A percentile compares a stretch with the other conserved stretches of the same genome.
Evolutionary conservation across 2,113 vertebrate genomes (phyloP).

Genomic region (Crotophaga sulcirostris): DNA sequence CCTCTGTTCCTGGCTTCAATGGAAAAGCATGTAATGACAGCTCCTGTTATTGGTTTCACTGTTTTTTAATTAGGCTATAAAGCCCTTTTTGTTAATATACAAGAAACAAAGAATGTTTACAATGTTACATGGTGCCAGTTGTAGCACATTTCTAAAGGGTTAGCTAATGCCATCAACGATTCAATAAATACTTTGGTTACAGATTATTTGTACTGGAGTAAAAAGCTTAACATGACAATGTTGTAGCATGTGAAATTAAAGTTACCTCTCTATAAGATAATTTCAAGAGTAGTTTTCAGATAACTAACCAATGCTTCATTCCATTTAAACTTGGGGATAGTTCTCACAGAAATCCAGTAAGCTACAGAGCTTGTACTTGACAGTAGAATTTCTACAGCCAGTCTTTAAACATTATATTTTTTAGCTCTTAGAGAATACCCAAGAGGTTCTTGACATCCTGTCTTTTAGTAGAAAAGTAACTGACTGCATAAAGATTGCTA

Average conservation of each 20-base stretch:
- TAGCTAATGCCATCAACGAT: not conserved
- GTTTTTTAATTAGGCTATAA: conserved; percentile 41
- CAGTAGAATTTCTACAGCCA: not conserved
- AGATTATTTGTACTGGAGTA: not conserved
- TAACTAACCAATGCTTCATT: not conserved
- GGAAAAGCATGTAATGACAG: conserved; percentile 17
- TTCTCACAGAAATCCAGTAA: not conserved
- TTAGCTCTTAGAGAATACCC: not conserved
- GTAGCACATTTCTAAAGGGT: not conserved
- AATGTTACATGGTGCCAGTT: conserved; percentile 9
- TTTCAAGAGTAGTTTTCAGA: not conserved
- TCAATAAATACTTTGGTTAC: not conserved
- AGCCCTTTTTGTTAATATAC: conserved; percentile 51
- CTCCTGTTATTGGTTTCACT: conserved; percentile 24
- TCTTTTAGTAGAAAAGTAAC: not conserved
- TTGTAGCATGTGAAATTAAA: conserved; percentile 7
- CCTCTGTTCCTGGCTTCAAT: conserved; percentile 24
- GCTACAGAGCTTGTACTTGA: not conserved
- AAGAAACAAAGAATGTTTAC: conserved; percentile 39
- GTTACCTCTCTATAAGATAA: not conserved
- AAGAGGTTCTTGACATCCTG: not conserved
- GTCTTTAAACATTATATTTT: not conserved
- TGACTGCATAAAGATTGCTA: not conserved
- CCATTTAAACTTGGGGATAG: not conserved
- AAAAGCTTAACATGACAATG: not conserved